phyloP scores from a whole-genome alignment of 2,797 vertebrate genomes.

The Onychomys torridus region DNA sequence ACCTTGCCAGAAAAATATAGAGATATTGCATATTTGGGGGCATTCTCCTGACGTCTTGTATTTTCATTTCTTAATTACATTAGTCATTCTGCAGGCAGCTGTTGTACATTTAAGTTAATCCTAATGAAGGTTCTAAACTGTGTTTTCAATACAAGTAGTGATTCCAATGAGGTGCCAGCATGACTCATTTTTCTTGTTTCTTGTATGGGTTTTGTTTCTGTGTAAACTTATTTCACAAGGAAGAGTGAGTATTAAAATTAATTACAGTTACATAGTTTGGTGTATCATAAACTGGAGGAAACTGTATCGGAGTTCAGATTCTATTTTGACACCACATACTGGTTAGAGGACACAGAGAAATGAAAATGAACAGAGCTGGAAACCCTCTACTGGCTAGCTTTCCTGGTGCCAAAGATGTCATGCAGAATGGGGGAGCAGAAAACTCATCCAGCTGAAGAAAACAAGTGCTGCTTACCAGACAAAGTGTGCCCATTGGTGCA shows the following conservation, averaged over 20 bases:
- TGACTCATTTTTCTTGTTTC: constrained; percentile 34
- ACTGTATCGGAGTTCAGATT: not conserved
- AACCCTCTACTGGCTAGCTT: not conserved
- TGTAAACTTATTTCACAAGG: constrained; percentile 21
- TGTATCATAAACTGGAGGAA: not conserved
- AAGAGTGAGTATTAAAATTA: constrained; percentile 56
- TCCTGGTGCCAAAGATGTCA: not conserved
- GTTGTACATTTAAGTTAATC: constrained; percentile 64
- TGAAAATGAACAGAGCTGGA: not conserved
- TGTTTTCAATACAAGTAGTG: constrained; percentile 4
- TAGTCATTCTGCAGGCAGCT: constrained; percentile 60
- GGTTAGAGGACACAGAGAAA: not conserved
- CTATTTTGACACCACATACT: not conserved
- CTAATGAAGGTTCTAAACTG: constrained; percentile 59
- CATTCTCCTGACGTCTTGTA: not conserved
- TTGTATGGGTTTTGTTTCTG: constrained; percentile 15
- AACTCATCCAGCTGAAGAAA: not conserved
- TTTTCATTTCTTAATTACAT: constrained; percentile 68
- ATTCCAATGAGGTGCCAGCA: constrained; percentile 25
- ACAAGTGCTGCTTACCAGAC: too few species aligned
- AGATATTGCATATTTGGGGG: not conserved
- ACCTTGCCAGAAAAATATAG: constrained; percentile 4
- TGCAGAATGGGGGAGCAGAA: not conserved
- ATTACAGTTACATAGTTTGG: not conserved
- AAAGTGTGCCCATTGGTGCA: not conserved